Base-by-base conservation (phyloP, 1,140 invertebrate genomes). In the Brachionus calyciflorus region DNA sequence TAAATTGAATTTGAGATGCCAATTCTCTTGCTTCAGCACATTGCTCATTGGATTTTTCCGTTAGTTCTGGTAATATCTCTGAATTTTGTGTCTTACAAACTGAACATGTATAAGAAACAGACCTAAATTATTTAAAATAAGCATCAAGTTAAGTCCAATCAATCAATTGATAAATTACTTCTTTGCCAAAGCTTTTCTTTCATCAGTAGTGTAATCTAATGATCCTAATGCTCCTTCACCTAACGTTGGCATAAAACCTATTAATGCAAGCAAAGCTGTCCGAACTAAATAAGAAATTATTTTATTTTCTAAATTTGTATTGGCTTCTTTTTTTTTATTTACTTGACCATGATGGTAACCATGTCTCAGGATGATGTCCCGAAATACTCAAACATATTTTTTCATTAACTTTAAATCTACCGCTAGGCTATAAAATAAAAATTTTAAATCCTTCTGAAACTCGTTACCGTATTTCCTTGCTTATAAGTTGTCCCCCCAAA, bases 371-470 rank as follows among this genome's bases (percentile, higher is more conserved):
- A 86, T 98, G 94, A 86, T 96, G 90, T n/a, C 93, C 93, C 79
- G 93, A 96, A 80, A 98, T 98, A 79, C 92, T 95, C 48, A 98
- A 85, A 84, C 94, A 98, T 82, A 98, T 96, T 85, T 97, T 96
- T 84, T 93, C 94, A 80, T 93, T 92, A 1, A 89, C 89, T 87
- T 96, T 93, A 88, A 97, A 98, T 78, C 94, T 88, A 51, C 94
- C 94, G 87, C 95, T 97, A 26, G 93, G 93, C 91, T 93, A 81
- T 10, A 81, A 79, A 70, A 60, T 82, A 84, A 83, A 79, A 79
- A 10, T 76, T 2, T 78, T 78, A 3, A 21, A 40, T n/a, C n/a
- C n/a, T n/a, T n/a, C n/a, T n/a, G n/a, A n/a, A n/a, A n/a, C n/a
- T n/a, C n/a, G n/a, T n/a, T n/a, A n/a, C n/a, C n/a, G n/a, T n/a